Percentiles rank a stretch among this genome's conserved stretches.
Conservation (phyloP, 2,888 invertebrate species). For the Camponotus fellah region DNA sequence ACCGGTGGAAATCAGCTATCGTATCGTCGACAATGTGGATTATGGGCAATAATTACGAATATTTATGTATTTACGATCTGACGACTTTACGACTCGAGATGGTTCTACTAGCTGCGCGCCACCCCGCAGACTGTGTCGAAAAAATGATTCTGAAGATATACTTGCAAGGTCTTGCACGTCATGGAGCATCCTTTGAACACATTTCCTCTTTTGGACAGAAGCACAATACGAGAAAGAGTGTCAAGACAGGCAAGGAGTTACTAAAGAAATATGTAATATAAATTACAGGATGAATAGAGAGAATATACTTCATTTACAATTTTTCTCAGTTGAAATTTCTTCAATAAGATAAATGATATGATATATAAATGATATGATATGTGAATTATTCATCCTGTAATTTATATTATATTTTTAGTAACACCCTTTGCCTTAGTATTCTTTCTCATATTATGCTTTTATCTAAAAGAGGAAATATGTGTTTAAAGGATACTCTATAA, state of each 20-base stretch:
- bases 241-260: not conserved
- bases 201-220: not conserved
- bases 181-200: not conserved
- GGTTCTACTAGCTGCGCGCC: conserved; percentile 65
- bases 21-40: conserved; percentile 75
- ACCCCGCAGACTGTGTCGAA: conserved; percentile 36
- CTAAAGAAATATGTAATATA: not conserved
- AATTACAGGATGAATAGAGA: not conserved
- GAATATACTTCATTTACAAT: not conserved
- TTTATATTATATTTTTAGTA: too few species aligned
- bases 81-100: conserved; percentile 76
- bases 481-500: too few species aligned
- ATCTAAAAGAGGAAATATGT: too few species aligned
- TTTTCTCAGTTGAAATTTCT: not conserved
- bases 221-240: not conserved
- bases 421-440: too few species aligned
- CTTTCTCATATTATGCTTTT: too few species aligned
- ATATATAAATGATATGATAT: too few species aligned
- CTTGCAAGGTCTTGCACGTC: conserved; percentile 19
- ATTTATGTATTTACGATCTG: conserved; percentile 83
- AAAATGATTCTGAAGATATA: conserved; percentile 16
- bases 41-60: conserved; percentile 83
- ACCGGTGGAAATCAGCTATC: conserved; percentile 7
- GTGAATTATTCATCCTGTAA: too few species aligned
- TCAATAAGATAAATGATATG: too few species aligned